Conservation (phyloP, 1,140 invertebrate species). For the Pristionchus pacificus region DNA sequence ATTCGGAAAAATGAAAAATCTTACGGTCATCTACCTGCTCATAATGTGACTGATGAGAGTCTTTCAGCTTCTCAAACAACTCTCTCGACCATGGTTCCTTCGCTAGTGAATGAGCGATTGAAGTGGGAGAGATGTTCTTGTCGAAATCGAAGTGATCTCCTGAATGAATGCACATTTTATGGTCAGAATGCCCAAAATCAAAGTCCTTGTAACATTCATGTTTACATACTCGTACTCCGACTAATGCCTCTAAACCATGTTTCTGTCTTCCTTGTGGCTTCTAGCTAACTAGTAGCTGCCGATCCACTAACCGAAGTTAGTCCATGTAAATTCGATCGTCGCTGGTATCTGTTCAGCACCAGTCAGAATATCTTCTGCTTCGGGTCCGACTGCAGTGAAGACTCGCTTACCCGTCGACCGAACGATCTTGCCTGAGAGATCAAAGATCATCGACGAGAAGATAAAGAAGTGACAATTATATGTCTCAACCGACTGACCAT, state of each 20-base stretch:
- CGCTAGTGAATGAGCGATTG: constrained; percentile 45
- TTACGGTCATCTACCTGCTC: constrained; percentile 30
- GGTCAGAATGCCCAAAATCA: not conserved
- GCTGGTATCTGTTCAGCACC: constrained; percentile 24
- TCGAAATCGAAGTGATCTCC: constrained; percentile 50
- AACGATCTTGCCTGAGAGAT: not conserved
- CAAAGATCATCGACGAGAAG: not conserved
- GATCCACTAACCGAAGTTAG: constrained; percentile 34
- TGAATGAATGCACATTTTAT: constrained; percentile 15
- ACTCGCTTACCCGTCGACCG: not conserved
- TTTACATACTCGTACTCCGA: too few species aligned
- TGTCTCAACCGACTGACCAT: constrained; percentile 32
- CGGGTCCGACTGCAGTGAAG: constrained; percentile 27
- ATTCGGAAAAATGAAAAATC: not conserved
- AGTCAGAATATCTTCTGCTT: constrained; percentile 7
- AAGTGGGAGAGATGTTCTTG: constrained; percentile 40
- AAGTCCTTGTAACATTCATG: too few species aligned
- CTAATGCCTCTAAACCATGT: too few species aligned
- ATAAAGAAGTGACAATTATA: not conserved
- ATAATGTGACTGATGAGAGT: constrained; percentile 45
- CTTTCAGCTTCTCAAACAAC: constrained; percentile 41
- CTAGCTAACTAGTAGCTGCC: too few species aligned
- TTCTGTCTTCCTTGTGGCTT: too few species aligned
- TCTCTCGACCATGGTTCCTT: constrained; percentile 44
- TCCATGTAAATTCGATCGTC: constrained; percentile 43